These are phyloP conservation scores for human (Homo sapiens) DNA, from an alignment of 2,113 vertebrate species.

Conservation along the genomic window DNA sequence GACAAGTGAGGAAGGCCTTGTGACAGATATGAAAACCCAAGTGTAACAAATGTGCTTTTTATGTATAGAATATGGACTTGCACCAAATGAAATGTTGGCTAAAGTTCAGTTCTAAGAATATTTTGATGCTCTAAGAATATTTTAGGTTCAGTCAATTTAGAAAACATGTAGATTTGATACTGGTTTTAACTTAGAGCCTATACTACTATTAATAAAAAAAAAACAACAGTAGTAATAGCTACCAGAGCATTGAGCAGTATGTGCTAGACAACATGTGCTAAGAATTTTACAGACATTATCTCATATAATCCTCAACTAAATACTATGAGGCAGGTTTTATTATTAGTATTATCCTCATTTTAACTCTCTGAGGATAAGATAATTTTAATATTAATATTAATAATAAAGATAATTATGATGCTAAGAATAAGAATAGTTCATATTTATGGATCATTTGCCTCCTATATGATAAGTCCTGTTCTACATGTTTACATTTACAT, in stretches of 20 bases:
- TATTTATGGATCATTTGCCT: neutral
- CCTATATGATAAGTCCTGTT: neutral
- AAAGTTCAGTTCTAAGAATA: slow-evolving; percentile 60
- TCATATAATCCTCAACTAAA: neutral
- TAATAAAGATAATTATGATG: neutral
- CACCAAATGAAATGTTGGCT: slow-evolving; percentile 51
- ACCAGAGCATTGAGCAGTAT: neutral
- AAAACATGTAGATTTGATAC: neutral
- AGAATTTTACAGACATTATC: neutral
- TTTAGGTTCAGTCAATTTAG: slow-evolving; percentile 19
- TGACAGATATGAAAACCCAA: slow-evolving; percentile 5
- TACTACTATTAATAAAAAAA: neutral
- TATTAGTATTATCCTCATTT: slow-evolving; percentile 16
- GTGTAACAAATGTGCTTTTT: neutral
- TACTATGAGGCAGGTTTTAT: neutral
- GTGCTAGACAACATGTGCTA: neutral
- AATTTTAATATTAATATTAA: neutral
- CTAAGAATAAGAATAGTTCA: neutral
- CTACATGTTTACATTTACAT: neutral
- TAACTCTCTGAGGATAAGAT: neutral
- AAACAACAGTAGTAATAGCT: neutral
- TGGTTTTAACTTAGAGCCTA: neutral
- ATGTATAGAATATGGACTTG: slow-evolving; percentile 35
- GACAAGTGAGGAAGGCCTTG: neutral
- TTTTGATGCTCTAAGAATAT: slow-evolving; percentile 40